These are phyloP conservation scores for Dicaeum eximium DNA, from an alignment of 2,113 vertebrate species.

Conservation along the genomic window DNA sequence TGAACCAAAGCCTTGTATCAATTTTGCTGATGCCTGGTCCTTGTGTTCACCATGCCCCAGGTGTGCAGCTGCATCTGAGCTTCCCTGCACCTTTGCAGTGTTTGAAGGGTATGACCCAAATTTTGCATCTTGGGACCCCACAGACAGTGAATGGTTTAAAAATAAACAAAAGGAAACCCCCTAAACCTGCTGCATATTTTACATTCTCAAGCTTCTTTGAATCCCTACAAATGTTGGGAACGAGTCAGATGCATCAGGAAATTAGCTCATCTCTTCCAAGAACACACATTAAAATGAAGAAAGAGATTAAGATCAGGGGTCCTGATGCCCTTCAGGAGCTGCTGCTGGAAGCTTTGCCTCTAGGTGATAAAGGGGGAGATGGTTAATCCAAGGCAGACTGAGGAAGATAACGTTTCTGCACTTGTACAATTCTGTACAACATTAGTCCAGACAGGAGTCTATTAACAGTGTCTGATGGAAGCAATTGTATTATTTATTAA, in stretches of 20 bases:
- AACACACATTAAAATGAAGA: conserved; percentile 4
- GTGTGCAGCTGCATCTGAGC: not conserved
- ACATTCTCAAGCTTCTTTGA: not conserved
- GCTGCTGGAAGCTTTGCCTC: conserved; percentile 4
- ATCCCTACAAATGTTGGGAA: not conserved
- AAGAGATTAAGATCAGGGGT: not conserved
- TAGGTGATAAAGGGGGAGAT: conserved; percentile 19
- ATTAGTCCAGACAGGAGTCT: conserved; percentile 63
- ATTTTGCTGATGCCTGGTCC: not conserved
- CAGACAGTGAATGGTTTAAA: not conserved
- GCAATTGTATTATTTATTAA: conserved; percentile 69
- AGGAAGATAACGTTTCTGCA: conserved; percentile 31
- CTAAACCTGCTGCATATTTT: not conserved
- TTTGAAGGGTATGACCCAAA: not conserved
- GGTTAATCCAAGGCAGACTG: not conserved
- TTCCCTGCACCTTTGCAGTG: not conserved
- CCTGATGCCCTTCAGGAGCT: not conserved
- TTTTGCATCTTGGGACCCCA: not conserved
- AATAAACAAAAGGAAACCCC: not conserved
- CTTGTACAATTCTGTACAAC: conserved; percentile 52
- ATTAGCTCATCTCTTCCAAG: conserved; percentile 15
- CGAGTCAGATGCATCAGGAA: conserved; percentile 21
- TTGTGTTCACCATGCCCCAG: not conserved
- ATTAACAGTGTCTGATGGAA: conserved; percentile 65
- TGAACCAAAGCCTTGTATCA: not conserved